A percentile compares a stretch with the other conserved stretches of the same genome.
These are phyloP conservation scores for Camponotus fellah DNA, from an alignment of 2,888 invertebrate species.

Conservation along the genomic window DNA sequence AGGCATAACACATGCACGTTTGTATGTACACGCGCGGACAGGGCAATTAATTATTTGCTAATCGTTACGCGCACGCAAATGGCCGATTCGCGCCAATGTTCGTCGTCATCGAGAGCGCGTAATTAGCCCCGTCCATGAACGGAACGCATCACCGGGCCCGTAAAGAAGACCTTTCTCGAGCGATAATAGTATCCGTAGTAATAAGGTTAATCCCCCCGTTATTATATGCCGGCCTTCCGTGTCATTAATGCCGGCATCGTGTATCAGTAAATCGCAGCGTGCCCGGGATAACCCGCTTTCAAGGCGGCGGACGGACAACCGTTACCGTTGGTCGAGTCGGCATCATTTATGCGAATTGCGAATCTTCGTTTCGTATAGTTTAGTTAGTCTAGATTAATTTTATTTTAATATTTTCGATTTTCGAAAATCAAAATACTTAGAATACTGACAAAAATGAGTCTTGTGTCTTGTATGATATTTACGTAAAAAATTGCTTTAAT, in stretches of 20 bases:
- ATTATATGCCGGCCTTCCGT: constrained; percentile 26
- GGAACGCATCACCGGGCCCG: constrained; percentile 34
- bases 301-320: constrained; percentile 24
- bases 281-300: constrained; percentile 39
- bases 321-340: constrained; percentile 18
- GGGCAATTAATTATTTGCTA: constrained; percentile 61
- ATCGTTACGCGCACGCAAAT: constrained; percentile 46
- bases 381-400: constrained; percentile 22
- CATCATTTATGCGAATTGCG: constrained; percentile 21
- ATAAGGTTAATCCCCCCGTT: constrained; percentile 51
- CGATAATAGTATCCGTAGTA: constrained; percentile 37
- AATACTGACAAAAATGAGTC: no score
- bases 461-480: not conserved
- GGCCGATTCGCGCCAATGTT: constrained; percentile 8
- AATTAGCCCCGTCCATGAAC: constrained; percentile 26
- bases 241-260: constrained; percentile 38
- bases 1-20: constrained; percentile 43
- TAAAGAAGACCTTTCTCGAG: constrained; percentile 31
- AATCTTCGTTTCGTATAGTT: not conserved
- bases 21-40: constrained; percentile 45
- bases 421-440: not conserved
- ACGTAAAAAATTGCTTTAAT: not conserved
- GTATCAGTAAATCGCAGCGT: constrained; percentile 42
- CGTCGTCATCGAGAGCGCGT: constrained; percentile 25
- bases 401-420: not conserved